These are phyloP conservation scores for Paradoxurus hermaphroditus DNA, from an alignment of 2,113 vertebrate species.

Conservation along the genomic window DNA sequence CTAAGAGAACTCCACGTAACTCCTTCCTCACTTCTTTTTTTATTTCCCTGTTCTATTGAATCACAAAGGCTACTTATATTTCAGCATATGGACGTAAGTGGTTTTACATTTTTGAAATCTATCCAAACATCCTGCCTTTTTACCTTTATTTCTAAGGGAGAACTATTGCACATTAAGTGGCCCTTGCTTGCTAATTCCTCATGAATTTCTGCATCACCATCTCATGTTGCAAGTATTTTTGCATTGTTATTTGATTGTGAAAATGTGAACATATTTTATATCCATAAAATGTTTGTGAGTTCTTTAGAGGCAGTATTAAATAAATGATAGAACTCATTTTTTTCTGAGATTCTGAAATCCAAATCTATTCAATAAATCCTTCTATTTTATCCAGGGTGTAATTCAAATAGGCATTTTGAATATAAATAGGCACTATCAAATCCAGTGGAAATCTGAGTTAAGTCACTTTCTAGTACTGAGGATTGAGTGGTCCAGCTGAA, in stretches of 20 bases:
- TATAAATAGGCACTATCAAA: not conserved
- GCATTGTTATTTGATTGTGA: not conserved
- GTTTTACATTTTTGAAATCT: not conserved
- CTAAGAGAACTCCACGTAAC: not conserved
- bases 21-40: not conserved
- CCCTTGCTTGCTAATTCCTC: not conserved
- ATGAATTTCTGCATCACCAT: not conserved
- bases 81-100: not conserved
- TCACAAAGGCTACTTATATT: not conserved
- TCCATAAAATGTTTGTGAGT: not conserved
- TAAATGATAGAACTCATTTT: not conserved
- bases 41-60: not conserved
- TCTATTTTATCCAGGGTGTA: not conserved
- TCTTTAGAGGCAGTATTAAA: not conserved
- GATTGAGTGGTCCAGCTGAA: not conserved
- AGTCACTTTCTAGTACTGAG: not conserved
- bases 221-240: not conserved
- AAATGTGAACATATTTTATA: not conserved
- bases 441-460: not conserved
- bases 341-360: not conserved
- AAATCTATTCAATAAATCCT: not conserved
- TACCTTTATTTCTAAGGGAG: not conserved
- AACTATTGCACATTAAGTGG: not conserved
- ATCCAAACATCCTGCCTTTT: not conserved
- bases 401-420: not conserved